Base-by-base conservation (phyloP, 2,797 vertebrate species). In the Myripristis murdjan region DNA sequence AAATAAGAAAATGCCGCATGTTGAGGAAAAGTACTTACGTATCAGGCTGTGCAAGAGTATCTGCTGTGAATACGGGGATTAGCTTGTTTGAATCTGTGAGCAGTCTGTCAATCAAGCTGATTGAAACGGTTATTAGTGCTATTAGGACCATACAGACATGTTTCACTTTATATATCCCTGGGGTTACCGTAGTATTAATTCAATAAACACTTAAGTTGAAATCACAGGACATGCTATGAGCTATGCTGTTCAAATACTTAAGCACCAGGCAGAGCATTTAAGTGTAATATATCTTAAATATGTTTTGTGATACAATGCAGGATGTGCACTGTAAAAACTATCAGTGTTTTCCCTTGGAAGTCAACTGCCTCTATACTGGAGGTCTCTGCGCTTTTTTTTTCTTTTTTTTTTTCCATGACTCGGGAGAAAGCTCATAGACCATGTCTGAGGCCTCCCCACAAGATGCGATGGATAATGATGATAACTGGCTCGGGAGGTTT, bases 401-500 rank as follows among this genome's bases (percentile, higher is more conserved):
- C n/a, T n/a, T n/a, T n/a, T 69, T 33, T 68, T 57, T 48, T 49
- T 35, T 51, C 57, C 39, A 23, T 24, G 46, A 47, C 48, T 41
- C 24, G 23, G 68, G 77, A 81, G 74, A 79, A 61, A 73, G 39
- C 82, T 85, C 67, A 79, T 73, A 60, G 85, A 83, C 80, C 70
- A 62, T 35, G 83, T 81, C 81, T 77, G 77, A 81, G 84, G 78
- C 70, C 85, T 79, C 75, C 71, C 55, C 52, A 51, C 79, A 79
- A 84, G 81, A 87, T 65, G 65, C 64, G 47, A 79, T 81, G 79
- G 81, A 90, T 91, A 87, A 91, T 87, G 85, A 91, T 87, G 77
- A 92, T 86, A 91, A 87, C 90, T 70, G 85, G 72, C 82, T 87
- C 81, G 57, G 82, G 86, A 83, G 83, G 86, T 84, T 92, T 91